Percentiles rank a stretch among this genome's conserved stretches.
Conservation (phyloP, 1,140 invertebrate species). For the Telenomus remus region DNA sequence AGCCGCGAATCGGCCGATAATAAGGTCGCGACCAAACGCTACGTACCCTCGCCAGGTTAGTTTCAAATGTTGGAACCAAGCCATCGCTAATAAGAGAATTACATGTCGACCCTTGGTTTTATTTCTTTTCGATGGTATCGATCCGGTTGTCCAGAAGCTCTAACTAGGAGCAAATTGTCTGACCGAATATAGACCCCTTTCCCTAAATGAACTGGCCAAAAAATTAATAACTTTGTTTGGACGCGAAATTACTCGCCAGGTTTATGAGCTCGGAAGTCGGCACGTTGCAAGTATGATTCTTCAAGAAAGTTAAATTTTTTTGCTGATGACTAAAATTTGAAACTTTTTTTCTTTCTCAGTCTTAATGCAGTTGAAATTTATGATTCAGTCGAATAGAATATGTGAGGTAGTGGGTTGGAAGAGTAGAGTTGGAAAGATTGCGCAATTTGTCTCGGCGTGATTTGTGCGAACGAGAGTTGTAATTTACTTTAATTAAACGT, state of each 20-base stretch:
- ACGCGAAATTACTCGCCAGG: not conserved
- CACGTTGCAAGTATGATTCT: not conserved
- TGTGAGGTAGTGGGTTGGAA: too few species aligned
- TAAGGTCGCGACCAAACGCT: slow-evolving; percentile 31
- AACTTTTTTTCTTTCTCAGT: not conserved
- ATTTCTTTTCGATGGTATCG: slow-evolving; percentile 50
- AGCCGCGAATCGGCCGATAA: slow-evolving; percentile 28
- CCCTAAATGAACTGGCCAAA: slow-evolving; percentile 15
- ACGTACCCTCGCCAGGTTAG: slow-evolving; percentile 13
- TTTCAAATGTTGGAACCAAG: slow-evolving; percentile 42
- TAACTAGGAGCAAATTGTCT: slow-evolving; percentile 47
- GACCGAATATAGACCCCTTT: slow-evolving; percentile 21
- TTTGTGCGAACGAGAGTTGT: too few species aligned
- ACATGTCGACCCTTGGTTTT: slow-evolving; percentile 43
- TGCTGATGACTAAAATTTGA: not conserved
- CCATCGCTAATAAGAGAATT: slow-evolving; percentile 57
- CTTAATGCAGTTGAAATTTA: too few species aligned
- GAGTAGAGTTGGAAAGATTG: too few species aligned
- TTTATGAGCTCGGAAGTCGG: slow-evolving; percentile 3
- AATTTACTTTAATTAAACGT: too few species aligned
- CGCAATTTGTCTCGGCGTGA: too few species aligned
- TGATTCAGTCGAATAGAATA: too few species aligned
- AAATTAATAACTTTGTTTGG: slow-evolving; percentile 24
- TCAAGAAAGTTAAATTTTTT: too few species aligned
- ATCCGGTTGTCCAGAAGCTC: slow-evolving; percentile 33